Evolutionary conservation across 2,113 vertebrate species (phyloP).

Genomic region (Gallinago undulata): DNA sequence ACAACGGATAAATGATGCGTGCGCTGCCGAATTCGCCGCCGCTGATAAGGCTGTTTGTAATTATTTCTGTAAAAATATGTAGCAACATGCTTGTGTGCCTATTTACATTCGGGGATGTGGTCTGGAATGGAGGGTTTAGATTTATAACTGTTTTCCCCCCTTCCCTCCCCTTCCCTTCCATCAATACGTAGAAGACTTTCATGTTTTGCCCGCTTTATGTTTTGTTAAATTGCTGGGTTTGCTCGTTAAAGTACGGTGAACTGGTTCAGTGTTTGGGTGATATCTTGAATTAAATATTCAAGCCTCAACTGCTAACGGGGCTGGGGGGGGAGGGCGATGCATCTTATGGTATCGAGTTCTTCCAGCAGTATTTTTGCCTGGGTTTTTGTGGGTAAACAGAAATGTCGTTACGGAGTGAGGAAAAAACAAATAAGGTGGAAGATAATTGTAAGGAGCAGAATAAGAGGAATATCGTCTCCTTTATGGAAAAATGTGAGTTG

Average conservation of each 20-base stretch:
- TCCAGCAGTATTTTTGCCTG: not conserved
- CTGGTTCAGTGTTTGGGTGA: constrained; percentile 29
- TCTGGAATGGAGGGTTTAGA: constrained; percentile 71
- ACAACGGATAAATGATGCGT: constrained; percentile 62
- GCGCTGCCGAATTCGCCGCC: not conserved
- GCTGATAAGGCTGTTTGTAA: constrained; percentile 64
- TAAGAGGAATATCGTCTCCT: constrained; percentile 10
- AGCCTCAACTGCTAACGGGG: constrained; percentile 2
- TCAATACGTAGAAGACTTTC: not conserved
- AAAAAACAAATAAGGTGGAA: not conserved
- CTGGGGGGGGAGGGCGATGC: not conserved
- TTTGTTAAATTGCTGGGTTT: constrained; percentile 57
- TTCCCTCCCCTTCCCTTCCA: not conserved
- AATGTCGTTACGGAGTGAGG: constrained; percentile 5
- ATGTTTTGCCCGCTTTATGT: not conserved
- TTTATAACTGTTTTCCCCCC: constrained; percentile 51
- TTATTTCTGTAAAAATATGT: constrained; percentile 74
- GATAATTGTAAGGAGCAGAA: constrained; percentile 6
- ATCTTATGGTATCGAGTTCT: fast-evolving
- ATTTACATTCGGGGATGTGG: constrained; percentile 76
- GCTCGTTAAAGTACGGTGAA: constrained; percentile 61
- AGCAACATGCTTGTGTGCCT: constrained; percentile 67
- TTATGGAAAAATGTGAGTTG: not conserved
- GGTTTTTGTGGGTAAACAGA: constrained; percentile 40
- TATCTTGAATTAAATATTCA: constrained; percentile 43